phyloP scores from a whole-genome alignment of 2,888 invertebrate genomes.

The Rhagium mordax region DNA sequence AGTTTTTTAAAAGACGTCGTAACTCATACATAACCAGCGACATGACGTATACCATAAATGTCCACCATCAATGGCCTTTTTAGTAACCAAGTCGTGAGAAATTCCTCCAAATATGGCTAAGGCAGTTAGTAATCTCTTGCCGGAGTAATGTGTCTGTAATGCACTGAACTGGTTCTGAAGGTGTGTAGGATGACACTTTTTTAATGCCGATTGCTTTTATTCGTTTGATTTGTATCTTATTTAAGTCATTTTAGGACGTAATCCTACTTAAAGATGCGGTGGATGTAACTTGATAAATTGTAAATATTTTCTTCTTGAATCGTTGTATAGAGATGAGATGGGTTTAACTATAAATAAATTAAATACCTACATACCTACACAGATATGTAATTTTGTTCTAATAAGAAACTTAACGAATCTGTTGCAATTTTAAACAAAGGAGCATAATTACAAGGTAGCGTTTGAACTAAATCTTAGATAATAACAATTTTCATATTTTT shows the following conservation, averaged over 20 bases:
- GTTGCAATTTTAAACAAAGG: no score
- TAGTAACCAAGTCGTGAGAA: slow-evolving; percentile 64
- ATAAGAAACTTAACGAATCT: no score
- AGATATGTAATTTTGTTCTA: no score
- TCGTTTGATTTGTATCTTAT: slow-evolving; percentile 31
- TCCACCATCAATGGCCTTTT: slow-evolving; percentile 57
- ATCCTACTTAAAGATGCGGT: slow-evolving; percentile 1
- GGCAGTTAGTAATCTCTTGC: slow-evolving; percentile 38
- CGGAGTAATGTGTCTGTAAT: slow-evolving; percentile 13
- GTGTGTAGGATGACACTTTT: slow-evolving; percentile 43
- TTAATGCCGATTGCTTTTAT: slow-evolving; percentile 19
- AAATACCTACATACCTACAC: no score
- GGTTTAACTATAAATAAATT: no score
- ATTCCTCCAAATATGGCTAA: slow-evolving; percentile 60
- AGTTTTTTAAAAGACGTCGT: slow-evolving; percentile 1
- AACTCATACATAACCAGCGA: slow-evolving; percentile 1
- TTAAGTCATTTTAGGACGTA: slow-evolving; percentile 3
- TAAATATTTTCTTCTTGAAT: neutral
- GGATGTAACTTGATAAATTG: slow-evolving; percentile 1
- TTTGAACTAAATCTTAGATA: no score
- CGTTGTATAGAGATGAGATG: neutral
- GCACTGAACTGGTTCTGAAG: slow-evolving; percentile 44
- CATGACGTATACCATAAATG: neutral
- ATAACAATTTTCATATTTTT: no score
- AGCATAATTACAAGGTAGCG: no score